Evolutionary conservation across 1,140 invertebrate species (phyloP).

Genomic region (Episyrphus balteatus): DNA sequence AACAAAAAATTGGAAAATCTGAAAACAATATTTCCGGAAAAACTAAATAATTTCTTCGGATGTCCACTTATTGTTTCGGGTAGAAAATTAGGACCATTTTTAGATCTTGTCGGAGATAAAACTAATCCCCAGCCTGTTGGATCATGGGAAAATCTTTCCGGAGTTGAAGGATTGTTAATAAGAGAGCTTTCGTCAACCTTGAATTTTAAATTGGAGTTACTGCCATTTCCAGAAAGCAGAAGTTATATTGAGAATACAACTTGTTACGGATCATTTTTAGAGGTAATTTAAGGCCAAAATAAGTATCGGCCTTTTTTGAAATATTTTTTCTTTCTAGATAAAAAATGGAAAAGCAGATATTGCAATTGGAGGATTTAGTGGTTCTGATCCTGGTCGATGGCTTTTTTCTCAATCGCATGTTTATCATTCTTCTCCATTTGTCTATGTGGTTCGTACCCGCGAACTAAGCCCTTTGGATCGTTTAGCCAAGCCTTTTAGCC

Average conservation of each 20-base stretch:
- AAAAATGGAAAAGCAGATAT: neutral
- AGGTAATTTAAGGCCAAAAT: neutral
- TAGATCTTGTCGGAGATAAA: too few species aligned
- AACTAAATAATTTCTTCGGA: too few species aligned
- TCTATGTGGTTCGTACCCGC: slow-evolving; percentile 6
- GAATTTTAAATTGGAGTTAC: too few species aligned
- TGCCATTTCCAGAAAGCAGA: slow-evolving; percentile 3
- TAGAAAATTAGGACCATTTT: too few species aligned
- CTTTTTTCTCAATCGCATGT: slow-evolving; percentile 2
- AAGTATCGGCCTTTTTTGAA: neutral
- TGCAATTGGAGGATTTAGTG: slow-evolving; percentile 6
- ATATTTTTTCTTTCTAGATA: neutral
- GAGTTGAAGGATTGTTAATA: too few species aligned
- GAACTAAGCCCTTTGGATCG: slow-evolving; percentile 3
- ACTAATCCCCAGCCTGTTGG: too few species aligned
- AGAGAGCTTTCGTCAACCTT: too few species aligned
- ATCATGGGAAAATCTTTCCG: too few species aligned
- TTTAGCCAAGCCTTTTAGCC: neutral
- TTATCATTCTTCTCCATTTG: slow-evolving; percentile 4
- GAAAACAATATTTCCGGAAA: neutral
- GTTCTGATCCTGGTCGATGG: neutral
- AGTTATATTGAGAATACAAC: neutral
- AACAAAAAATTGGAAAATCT: neutral
- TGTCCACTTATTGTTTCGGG: too few species aligned
- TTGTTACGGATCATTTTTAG: neutral